Conservation (phyloP, 2,113 vertebrate species). For the Phrynocephalus versicolor region DNA sequence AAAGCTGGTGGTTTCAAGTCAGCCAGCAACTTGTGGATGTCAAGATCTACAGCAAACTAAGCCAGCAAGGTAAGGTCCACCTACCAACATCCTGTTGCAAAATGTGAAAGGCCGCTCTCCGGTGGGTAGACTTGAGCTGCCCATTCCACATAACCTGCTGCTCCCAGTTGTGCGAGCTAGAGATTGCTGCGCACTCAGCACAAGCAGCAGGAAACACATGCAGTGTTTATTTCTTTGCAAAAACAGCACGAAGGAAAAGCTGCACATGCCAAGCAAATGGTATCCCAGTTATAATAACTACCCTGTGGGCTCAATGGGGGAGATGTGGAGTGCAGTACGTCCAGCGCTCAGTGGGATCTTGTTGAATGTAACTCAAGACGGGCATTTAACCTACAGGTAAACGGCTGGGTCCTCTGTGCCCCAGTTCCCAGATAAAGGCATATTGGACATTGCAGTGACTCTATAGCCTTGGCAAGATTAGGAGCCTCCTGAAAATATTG, state of each 20-base stretch:
- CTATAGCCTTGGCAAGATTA: neutral
- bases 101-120: too few relatives aligned
- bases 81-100: too few relatives aligned
- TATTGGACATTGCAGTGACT: too few relatives aligned
- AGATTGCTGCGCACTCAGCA: too few relatives aligned
- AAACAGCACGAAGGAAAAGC: too few relatives aligned
- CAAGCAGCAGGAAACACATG: too few relatives aligned
- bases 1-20: slow-evolving; percentile 84
- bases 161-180: too few relatives aligned
- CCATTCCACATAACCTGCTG: neutral
- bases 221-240: too few relatives aligned
- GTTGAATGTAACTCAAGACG: neutral
- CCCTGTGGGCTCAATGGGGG: neutral
- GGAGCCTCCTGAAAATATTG: neutral
- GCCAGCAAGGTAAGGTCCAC: slow-evolving; percentile 80
- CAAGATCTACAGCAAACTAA: slow-evolving; percentile 80
- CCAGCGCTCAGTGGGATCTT: neutral
- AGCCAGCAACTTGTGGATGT: slow-evolving; percentile 77
- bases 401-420: neutral
- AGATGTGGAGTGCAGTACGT: neutral
- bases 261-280: too few relatives aligned
- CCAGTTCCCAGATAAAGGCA: neutral
- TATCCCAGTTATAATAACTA: too few relatives aligned
- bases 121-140: too few relatives aligned
- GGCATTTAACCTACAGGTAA: neutral